Evolutionary conservation across 2,888 invertebrate species (phyloP).

Genomic region (Merodon equestris): DNA sequence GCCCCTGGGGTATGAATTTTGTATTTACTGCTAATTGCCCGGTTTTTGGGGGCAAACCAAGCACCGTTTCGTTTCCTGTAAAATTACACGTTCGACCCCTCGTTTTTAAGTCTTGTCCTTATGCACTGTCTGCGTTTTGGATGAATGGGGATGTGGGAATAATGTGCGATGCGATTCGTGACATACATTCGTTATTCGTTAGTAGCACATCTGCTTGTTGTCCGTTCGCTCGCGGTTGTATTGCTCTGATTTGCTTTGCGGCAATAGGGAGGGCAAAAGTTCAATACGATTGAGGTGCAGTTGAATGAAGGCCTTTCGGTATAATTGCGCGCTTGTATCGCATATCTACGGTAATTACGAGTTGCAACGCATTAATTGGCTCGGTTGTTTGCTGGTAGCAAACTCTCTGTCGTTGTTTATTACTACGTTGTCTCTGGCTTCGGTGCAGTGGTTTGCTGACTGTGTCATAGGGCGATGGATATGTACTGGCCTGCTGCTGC

Average conservation of each 20-base stretch:
- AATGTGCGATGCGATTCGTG: slow-evolving; percentile 58
- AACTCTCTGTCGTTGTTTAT: slow-evolving; percentile 29
- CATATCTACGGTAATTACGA: slow-evolving; percentile 50
- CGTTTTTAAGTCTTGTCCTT: slow-evolving; percentile 21
- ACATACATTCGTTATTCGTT: slow-evolving; percentile 48
- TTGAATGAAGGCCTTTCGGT: slow-evolving; percentile 24
- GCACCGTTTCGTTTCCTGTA: slow-evolving; percentile 65
- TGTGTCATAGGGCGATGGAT: slow-evolving; percentile 61
- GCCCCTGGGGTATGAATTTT: slow-evolving; percentile 61
- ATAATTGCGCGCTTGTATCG: slow-evolving; percentile 42
- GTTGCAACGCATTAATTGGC: slow-evolving; percentile 61
- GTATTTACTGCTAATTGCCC: slow-evolving; percentile 65
- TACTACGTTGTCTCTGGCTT: slow-evolving; percentile 56
- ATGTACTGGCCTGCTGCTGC: slow-evolving; percentile 32
- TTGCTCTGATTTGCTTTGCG: slow-evolving; percentile 46
- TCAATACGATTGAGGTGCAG: slow-evolving; percentile 33
- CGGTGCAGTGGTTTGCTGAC: slow-evolving; percentile 13
- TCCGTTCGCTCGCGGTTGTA: slow-evolving; percentile 52
- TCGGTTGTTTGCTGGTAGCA: slow-evolving; percentile 13
- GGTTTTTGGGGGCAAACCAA: slow-evolving; percentile 53
- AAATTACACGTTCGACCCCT: slow-evolving; percentile 62
- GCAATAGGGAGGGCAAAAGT: slow-evolving; percentile 51
- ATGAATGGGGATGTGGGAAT: slow-evolving; percentile 39
- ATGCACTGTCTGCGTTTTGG: no score
- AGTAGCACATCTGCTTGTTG: slow-evolving; percentile 56